Percentiles rank a stretch among this genome's conserved stretches.
phyloP scores from a whole-genome alignment of 2,797 vertebrate species.

The Tapirus indicus region DNA sequence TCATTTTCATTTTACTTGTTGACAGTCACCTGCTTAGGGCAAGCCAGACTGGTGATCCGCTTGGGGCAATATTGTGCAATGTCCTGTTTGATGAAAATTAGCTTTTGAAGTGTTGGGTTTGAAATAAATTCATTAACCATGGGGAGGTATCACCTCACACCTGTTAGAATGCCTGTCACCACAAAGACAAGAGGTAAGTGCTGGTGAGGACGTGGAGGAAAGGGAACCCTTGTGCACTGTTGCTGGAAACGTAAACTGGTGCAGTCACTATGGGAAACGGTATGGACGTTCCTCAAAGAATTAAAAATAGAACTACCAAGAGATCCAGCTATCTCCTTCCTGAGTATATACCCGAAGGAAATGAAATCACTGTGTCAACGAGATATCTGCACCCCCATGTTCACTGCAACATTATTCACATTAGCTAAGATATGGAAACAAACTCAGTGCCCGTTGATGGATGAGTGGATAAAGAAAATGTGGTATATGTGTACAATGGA shows the following conservation, averaged over 20 bases:
- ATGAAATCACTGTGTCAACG: background rate
- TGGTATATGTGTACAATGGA: rapidly evolving
- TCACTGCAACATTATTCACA: too few species aligned
- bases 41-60: background rate
- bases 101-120: background rate
- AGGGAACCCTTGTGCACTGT: too few species aligned
- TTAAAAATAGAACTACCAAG: background rate
- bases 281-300: background rate
- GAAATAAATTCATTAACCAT: background rate
- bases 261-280: background rate
- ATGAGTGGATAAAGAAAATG: background rate
- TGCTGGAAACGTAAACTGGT: background rate
- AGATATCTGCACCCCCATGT: rapidly evolving
- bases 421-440: background rate
- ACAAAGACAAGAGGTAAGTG: background rate
- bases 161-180: too few species aligned
- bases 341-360: background rate
- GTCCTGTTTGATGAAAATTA: background rate
- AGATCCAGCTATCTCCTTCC: background rate
- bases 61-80: background rate
- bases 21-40: background rate
- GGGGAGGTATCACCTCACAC: background rate
- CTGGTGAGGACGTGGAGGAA: background rate
- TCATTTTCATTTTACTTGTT: background rate
- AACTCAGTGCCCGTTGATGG: background rate